phyloP scores from a whole-genome alignment of 2,113 vertebrate species.

The Gambusia holbrooki region DNA sequence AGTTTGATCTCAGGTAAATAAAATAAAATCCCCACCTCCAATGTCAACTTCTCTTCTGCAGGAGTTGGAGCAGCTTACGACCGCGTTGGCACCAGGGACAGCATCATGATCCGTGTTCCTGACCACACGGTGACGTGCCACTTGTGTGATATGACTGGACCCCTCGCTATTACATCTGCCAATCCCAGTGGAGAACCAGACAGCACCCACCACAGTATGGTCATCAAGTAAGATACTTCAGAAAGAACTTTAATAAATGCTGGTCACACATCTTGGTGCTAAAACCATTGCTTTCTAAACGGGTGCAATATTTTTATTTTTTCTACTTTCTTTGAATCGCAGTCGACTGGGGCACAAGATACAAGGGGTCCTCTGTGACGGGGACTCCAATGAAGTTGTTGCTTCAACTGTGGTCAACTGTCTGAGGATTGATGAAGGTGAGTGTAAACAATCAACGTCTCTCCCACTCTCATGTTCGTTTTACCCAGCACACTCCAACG shows the following conservation, averaged over 20 bases:
- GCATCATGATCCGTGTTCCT: slow-evolving; percentile 91
- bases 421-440: slow-evolving; percentile 86
- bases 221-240: slow-evolving; percentile 82
- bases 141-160: slow-evolving; percentile 87
- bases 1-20: neutral
- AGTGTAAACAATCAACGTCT: neutral
- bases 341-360: slow-evolving; percentile 89
- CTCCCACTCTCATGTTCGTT: neutral
- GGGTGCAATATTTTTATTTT: neutral
- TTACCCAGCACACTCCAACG: neutral
- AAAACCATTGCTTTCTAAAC: neutral
- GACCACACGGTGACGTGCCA: slow-evolving; percentile 87
- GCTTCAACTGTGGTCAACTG: slow-evolving; percentile 91
- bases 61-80: slow-evolving; percentile 87
- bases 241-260: neutral
- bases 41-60: slow-evolving; percentile 30
- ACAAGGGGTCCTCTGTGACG: slow-evolving; percentile 89
- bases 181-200: slow-evolving; percentile 90
- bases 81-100: slow-evolving; percentile 87
- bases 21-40: neutral
- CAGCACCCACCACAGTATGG: slow-evolving; percentile 91
- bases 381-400: slow-evolving; percentile 86
- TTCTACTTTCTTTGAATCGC: neutral
- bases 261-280: too few species aligned
- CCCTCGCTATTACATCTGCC: slow-evolving; percentile 88